Conservation (phyloP, 1,140 invertebrate genomes). For the Diabrotica undecimpunctata region DNA sequence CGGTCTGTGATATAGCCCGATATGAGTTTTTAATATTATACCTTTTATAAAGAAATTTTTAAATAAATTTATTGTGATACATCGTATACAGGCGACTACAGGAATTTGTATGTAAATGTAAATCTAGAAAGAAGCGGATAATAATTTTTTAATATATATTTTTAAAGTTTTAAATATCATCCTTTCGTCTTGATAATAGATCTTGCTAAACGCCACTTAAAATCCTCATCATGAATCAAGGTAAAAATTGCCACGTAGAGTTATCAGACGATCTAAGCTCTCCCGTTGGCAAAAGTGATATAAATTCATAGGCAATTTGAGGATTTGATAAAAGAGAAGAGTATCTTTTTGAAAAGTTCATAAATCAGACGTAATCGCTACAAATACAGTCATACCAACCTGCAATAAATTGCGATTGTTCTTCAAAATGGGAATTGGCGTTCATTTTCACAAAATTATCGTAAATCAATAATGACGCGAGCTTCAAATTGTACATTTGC, state of each 20-base stretch:
- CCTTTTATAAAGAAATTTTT: too few species aligned
- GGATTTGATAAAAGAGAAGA: slow-evolving; percentile 41
- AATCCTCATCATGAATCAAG: neutral
- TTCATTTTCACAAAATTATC: slow-evolving; percentile 49
- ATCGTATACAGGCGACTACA: too few species aligned
- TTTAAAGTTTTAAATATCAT: too few species aligned
- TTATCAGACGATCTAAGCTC: neutral
- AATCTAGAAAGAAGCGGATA: too few species aligned
- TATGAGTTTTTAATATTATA: too few species aligned
- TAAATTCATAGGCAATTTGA: slow-evolving; percentile 31
- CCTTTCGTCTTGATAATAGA: too few species aligned
- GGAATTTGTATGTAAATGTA: too few species aligned
- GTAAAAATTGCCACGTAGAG: neutral
- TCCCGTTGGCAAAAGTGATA: slow-evolving; percentile 7
- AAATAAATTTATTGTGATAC: too few species aligned
- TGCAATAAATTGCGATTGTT: slow-evolving; percentile 47
- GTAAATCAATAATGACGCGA: slow-evolving; percentile 47
- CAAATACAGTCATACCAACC: slow-evolving; percentile 44
- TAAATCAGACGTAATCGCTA: slow-evolving; percentile 47
- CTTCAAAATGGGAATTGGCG: slow-evolving; percentile 47
- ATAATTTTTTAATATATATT: too few species aligned
- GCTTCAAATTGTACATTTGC: slow-evolving; percentile 44
- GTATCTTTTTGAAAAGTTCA: slow-evolving; percentile 43
- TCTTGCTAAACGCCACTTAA: too few species aligned
- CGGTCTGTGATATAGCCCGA: too few species aligned